A percentile compares a stretch with the other conserved stretches of the same genome.
Evolutionary conservation across 2,888 invertebrate species (phyloP).

Genomic region (Sinotaia quadrata): DNA sequence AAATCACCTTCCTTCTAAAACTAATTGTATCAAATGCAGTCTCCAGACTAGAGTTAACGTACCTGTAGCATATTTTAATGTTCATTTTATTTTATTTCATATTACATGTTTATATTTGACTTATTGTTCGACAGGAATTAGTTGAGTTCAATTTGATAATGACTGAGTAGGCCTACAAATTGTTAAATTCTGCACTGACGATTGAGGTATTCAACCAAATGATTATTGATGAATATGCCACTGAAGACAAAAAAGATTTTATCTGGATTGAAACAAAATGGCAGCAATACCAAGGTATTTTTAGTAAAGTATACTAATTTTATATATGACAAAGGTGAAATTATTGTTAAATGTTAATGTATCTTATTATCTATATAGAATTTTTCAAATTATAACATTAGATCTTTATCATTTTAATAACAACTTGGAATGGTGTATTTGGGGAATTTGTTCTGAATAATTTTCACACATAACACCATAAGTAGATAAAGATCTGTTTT

Average conservation of each 20-base stretch:
- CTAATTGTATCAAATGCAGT: no score
- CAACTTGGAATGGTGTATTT: no score
- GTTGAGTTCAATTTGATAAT: no score
- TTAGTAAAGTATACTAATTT: background rate
- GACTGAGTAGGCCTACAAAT: background rate
- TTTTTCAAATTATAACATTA: background rate
- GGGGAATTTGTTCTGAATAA: no score
- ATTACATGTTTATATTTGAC: no score
- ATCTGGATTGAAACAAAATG: background rate
- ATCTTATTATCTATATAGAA: background rate
- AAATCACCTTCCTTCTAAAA: no score
- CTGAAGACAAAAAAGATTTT: background rate
- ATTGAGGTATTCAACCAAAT: background rate
- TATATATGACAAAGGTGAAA: background rate
- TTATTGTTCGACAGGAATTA: no score
- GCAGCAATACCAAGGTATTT: background rate
- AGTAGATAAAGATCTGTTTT: no score
- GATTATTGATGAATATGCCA: background rate
- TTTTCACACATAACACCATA: no score
- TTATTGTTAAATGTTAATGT: background rate
- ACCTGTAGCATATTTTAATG: no score
- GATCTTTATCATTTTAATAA: background rate
- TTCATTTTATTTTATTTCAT: no score
- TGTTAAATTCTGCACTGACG: background rate
- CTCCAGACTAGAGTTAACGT: no score